Base-by-base conservation (phyloP, 2,113 vertebrate genomes). In the Gasterosteus aculeatus region DNA sequence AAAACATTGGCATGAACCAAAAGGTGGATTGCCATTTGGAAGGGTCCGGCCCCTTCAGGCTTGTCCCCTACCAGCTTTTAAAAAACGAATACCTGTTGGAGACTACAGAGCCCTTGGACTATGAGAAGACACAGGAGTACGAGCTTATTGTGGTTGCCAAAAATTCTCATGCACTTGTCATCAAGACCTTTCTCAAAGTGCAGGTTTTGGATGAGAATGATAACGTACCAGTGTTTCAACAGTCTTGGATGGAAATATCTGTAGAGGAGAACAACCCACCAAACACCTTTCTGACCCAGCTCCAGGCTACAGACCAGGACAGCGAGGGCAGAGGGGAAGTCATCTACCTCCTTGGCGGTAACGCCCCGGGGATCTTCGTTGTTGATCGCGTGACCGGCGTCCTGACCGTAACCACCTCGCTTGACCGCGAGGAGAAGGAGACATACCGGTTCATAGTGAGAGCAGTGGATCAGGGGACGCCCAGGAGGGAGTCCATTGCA, bases 361-460 rank as follows among this genome's bases (percentile, higher is more conserved):
- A 98, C 66, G 94, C 97, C 0, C 97, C 98, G 5, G 93, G 94
- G 0, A 94, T 97, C 86, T 99, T 99, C 89, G 77, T 88, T 44
- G 85, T 99, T 83, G 96, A 99, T 83, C 95, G 85, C 38, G 78
- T 81, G 63, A 96, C 96, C 5, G 98, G 98, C 12, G 94, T 98
- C 70, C 94, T 99, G 73, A 96, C 94, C 1, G 96, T 98, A 85
- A 93, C 95, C 4, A 95, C 96, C 7, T 96, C 96, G 0, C 88
- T 99, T 26, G 97, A 99, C 87, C 93, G 98, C 56, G 98, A 99
- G 88, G 96, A 98, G 89, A 98, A 97, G 90, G 97, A 98, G 73
- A 97, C 93, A 59, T 99, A 99, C 66, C 94, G 97, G 22, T 98
- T 99, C 5, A 96, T 96, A 2, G 96, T 97, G 62, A 95, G 94